Evolutionary conservation across 2,888 invertebrate genomes (phyloP).

Genomic region (Tachina grossa): DNA sequence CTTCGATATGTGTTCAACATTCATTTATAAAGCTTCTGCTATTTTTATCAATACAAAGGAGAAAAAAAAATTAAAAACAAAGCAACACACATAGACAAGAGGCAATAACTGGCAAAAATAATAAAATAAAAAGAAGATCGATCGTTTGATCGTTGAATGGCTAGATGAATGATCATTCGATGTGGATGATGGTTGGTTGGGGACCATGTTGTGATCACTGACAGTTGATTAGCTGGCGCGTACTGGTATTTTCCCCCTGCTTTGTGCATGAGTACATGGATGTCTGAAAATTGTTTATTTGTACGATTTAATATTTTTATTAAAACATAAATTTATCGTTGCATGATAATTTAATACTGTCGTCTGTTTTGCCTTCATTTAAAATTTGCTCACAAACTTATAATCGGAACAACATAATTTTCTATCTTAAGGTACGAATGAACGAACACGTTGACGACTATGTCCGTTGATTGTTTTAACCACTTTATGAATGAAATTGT

Average conservation of each 20-base stretch:
- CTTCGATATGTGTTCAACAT: slow-evolving; percentile 61
- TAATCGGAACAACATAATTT: slow-evolving; percentile 53
- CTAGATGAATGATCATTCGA: slow-evolving; percentile 46
- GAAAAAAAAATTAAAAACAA: not conserved
- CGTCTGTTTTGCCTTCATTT: slow-evolving; percentile 50
- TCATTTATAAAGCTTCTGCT: slow-evolving; percentile 66
- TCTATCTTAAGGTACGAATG: slow-evolving; percentile 14
- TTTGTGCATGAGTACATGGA: not conserved
- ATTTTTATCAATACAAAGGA: slow-evolving; percentile 24
- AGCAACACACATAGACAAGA: not conserved
- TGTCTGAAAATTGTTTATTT: not conserved
- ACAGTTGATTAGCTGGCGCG: slow-evolving; percentile 56
- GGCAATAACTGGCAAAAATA: not conserved
- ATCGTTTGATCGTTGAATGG: slow-evolving; percentile 12
- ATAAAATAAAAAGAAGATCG: slow-evolving; percentile 20
- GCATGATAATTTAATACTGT: slow-evolving; percentile 67
- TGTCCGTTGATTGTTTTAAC: slow-evolving; percentile 34
- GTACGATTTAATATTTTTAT: slow-evolving; percentile 3
- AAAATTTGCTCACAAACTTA: slow-evolving; percentile 36
- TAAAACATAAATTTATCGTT: slow-evolving; percentile 59
- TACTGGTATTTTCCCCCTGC: slow-evolving; percentile 29
- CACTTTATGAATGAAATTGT: slow-evolving; percentile 56
- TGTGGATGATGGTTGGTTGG: slow-evolving; percentile 47
- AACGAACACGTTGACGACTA: not conserved
- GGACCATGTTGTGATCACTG: slow-evolving; percentile 59